Evolutionary conservation across 2,797 vertebrate species (phyloP).

Genomic region (Labeo calbasu): DNA sequence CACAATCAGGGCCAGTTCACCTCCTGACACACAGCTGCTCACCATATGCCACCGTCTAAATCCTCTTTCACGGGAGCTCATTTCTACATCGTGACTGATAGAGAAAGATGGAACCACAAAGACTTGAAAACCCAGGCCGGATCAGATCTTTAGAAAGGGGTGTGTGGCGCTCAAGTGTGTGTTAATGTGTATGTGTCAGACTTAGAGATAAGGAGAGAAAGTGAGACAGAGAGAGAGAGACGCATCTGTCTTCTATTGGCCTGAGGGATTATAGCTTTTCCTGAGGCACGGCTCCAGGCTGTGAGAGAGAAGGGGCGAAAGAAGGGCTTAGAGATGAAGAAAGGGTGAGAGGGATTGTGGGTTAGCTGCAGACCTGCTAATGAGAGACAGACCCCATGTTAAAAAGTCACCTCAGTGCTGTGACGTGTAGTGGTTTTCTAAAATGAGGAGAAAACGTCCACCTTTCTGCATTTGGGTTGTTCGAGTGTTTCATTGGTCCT

Average conservation of each 20-base stretch:
- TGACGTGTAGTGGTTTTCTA: neutral
- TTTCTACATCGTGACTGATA: constrained; percentile 7
- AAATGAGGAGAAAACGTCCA: neutral
- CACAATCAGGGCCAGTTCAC: neutral
- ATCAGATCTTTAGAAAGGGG: neutral
- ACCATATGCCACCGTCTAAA: constrained; percentile 46
- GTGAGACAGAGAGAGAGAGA: constrained; percentile 7
- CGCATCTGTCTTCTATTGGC: constrained; percentile 70
- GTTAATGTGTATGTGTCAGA: constrained; percentile 31
- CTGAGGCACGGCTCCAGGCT: constrained; percentile 63
- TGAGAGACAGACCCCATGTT: constrained; percentile 56
- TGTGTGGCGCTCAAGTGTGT: neutral
- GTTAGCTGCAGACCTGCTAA: constrained; percentile 52
- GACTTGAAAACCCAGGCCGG: neutral
- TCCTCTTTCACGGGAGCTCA: neutral
- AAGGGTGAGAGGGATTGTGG: constrained; percentile 42
- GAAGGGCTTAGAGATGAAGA: constrained; percentile 37
- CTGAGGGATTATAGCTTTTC: constrained; percentile 64
- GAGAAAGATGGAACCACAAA: constrained; percentile 16
- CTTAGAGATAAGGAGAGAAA: constrained; percentile 14
- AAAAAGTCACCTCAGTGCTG: constrained; percentile 45
- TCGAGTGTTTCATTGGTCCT: neutral
- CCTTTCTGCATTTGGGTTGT: constrained; percentile 4
- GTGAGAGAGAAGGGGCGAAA: constrained; percentile 31
- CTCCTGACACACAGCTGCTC: constrained; percentile 50